These are phyloP conservation scores for Pomatostomus ruficeps DNA, from an alignment of 2,113 vertebrate species.

Conservation along the genomic window DNA sequence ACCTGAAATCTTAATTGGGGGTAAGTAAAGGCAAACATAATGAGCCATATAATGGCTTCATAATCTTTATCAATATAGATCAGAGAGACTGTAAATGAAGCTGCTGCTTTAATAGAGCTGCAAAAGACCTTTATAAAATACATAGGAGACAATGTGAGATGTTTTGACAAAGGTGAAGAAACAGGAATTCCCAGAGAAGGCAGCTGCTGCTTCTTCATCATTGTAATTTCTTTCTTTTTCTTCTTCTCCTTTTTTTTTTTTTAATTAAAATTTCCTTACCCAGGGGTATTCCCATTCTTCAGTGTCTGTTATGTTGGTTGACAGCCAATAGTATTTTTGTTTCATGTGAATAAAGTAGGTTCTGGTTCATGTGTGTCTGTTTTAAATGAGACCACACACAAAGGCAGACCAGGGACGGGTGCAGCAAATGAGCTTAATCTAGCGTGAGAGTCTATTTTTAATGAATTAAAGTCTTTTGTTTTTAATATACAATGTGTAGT, in stretches of 20 bases:
- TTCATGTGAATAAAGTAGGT: conserved; percentile 32
- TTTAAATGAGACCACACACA: conserved; percentile 59
- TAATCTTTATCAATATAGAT: conserved; percentile 58
- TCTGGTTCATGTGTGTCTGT: conserved; percentile 44
- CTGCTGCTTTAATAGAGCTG: conserved; percentile 30
- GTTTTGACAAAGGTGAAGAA: conserved; percentile 62
- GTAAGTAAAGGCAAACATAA: conserved; percentile 54
- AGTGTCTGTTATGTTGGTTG: conserved; percentile 47
- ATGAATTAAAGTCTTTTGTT: conserved; percentile 62
- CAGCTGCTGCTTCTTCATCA: not conserved
- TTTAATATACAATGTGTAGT: conserved; percentile 45
- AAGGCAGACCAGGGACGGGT: conserved; percentile 14
- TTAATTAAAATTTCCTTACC: conserved; percentile 37
- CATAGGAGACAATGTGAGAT: conserved; percentile 40
- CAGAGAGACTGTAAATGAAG: conserved; percentile 19
- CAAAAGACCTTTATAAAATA: conserved; percentile 49
- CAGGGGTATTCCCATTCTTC: conserved; percentile 38
- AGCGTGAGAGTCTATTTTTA: conserved; percentile 58
- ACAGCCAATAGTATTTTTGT: conserved; percentile 53
- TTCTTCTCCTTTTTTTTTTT: not conserved
- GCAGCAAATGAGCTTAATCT: conserved; percentile 58
- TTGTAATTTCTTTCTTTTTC: not conserved
- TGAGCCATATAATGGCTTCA: conserved; percentile 47
- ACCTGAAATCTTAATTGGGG: conserved; percentile 59
- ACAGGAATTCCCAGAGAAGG: conserved; percentile 46